A percentile compares a stretch with the other conserved stretches of the same genome.
Evolutionary conservation across 2,113 vertebrate species (phyloP).

Genomic region (Poecile atricapillus): DNA sequence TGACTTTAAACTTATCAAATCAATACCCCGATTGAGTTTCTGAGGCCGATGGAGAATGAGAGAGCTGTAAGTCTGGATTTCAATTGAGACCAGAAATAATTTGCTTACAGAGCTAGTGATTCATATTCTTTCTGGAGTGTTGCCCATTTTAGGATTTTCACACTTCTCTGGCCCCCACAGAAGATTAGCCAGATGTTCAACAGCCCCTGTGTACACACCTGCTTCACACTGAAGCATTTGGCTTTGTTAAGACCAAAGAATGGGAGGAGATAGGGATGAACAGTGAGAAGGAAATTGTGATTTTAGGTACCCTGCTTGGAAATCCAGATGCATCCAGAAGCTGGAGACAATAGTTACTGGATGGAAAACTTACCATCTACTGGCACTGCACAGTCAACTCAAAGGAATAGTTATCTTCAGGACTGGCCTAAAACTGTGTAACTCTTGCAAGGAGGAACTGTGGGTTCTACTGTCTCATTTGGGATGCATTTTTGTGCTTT

Average conservation of each 20-base stretch:
- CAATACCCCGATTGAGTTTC: neutral
- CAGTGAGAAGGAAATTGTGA: neutral
- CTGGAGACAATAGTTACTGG: neutral
- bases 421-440: neutral
- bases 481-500: neutral
- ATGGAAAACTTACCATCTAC: neutral
- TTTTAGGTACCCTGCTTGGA: neutral
- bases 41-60: neutral
- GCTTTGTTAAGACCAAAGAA: neutral
- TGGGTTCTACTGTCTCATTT: neutral
- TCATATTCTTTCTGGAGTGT: neutral
- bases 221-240: neutral
- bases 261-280: neutral
- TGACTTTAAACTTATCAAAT: neutral
- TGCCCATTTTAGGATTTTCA: constrained; percentile 33
- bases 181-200: constrained; percentile 42
- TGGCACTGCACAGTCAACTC: neutral
- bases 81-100: neutral
- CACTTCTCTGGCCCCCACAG: neutral
- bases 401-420: neutral
- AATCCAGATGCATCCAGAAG: neutral
- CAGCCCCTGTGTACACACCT: constrained; percentile 15
- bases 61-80: neutral
- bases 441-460: neutral
- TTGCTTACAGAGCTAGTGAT: neutral